A percentile compares a stretch with the other conserved stretches of the same genome.
phyloP scores from a whole-genome alignment of 1,140 invertebrate genomes.

The Orussus abietinus region DNA sequence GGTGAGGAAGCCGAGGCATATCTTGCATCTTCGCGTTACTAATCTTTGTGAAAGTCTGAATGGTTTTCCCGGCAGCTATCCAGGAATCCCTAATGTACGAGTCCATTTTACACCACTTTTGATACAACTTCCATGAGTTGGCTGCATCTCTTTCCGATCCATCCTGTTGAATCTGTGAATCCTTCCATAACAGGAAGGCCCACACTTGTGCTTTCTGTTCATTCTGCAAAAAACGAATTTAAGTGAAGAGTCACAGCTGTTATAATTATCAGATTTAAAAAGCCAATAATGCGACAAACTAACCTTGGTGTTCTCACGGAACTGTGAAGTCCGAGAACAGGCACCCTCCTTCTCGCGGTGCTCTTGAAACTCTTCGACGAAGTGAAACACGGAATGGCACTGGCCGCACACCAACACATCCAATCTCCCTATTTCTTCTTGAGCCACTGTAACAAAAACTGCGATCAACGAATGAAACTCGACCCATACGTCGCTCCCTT shows the following conservation, averaged over 20 bases:
- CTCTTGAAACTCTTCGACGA: conserved; percentile 71
- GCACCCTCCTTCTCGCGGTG: conserved; percentile 54
- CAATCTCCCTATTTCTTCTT: conserved; percentile 68
- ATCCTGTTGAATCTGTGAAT: conserved; percentile 60
- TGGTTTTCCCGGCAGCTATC: conserved; percentile 71
- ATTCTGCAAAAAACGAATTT: conserved; percentile 56
- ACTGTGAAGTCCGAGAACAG: conserved; percentile 44
- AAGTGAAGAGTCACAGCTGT: too few relatives aligned
- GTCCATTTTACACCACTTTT: conserved; percentile 77
- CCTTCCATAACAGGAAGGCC: conserved; percentile 80
- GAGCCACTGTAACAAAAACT: conserved; percentile 58
- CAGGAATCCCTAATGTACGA: conserved; percentile 66
- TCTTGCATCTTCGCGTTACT: conserved; percentile 52
- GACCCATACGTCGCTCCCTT: not conserved
- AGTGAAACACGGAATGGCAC: conserved; percentile 75
- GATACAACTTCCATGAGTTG: conserved; percentile 74
- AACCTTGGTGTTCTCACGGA: conserved; percentile 47
- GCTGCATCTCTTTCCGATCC: conserved; percentile 49
- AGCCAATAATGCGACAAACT: conserved; percentile 17
- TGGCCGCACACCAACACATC: conserved; percentile 77
- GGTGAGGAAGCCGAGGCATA: conserved; percentile 26
- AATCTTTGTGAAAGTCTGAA: conserved; percentile 65
- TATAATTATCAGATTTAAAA: not conserved
- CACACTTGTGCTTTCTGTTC: conserved; percentile 78
- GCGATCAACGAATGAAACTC: conserved; percentile 9